Base-by-base conservation (phyloP, 2,797 vertebrate species). In the Lithobates pipiens region DNA sequence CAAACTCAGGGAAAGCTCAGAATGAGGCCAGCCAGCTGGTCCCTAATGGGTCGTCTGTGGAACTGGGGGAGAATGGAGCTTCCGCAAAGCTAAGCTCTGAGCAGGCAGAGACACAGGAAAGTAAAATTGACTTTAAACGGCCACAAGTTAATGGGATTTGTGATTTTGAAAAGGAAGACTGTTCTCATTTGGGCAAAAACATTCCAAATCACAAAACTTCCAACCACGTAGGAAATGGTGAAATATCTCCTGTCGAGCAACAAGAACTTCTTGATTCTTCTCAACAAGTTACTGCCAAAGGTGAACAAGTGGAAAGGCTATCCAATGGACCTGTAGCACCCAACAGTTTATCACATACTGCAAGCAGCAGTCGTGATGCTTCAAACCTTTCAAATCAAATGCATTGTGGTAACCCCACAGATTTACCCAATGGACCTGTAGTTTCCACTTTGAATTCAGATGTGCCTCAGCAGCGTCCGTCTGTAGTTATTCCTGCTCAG, bases 151-250 rank as follows among this genome's bases (percentile, higher is more conserved):
- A 99, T 80, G 98, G 98, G 89, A 96, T 99, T 91, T 99, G 97
- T 95, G 98, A 99, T 97, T 97, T 97, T 94, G 98, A 99, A 88
- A 96, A 96, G 93, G 95, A 90, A 74, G 97, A 97, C 89, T 95
- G 95, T 91, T 95, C 95, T 92, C 96, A 96, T 94, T 95, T 97
- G 90, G 97, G 95, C 96, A 99, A 95, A 98, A 99, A 96, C 98
- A 99, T 99, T 99, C 97, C 98, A 96, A 99, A 99, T 99, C 98
- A 99, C 95, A 96, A 99, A 94, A 96, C 97, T 99, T 99, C 97
- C 96, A 99, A 97, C 96, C 97, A 97, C 93, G 93, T 99, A 94
- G 98, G 98, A 94, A 99, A 99, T 83, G 98, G 98, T 92, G 98
- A 99, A 91, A 95, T 96, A 90, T 94, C 95, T 92, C 93, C 96